Evolutionary conservation across 2,888 invertebrate species (phyloP), one percentile per base, ranked within the genome.

Genomic region (Timandra comae): DNA sequence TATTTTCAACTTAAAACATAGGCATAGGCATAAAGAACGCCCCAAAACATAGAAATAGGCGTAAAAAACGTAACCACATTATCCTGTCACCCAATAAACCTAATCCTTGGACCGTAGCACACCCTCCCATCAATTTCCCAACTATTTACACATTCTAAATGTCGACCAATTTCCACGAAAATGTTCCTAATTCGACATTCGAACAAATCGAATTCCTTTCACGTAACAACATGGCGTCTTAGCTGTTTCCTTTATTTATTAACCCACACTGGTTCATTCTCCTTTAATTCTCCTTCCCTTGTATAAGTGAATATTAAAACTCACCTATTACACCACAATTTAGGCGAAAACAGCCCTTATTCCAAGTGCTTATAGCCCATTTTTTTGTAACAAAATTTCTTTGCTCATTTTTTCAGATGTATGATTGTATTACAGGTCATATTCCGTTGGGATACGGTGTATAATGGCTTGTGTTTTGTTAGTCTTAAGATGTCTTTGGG

Each of bases 241-340:
- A 46, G 48, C 46, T 52, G 52, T 47, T 43, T 55, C 44, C 56
- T 62, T 81, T 78, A 81, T 76, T 84, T 84, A 85, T 82, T 82
- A 67, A 82, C 67, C 61, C 58, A 49, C 69, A 71, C 68, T 77
- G 75, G 73, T 77, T 81, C 78, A 82, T 84, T 80, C 79, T 69
- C 63, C 61, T 62, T 80, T 80, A 82, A 84, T 85, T 82, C 81
- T n/a, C 79, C 79, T 82, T 74, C 75, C 74, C 73, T 66, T 64
- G 73, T 73, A 68, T 71, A 81, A 79, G 73, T 74, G 75, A 81
- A 81, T 80, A 80, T 77, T 79, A 79, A 77, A 79, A 72, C 71
- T 64, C 65, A 56, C 61, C 41, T 68, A 68, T 73, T 74, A 63
- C 47, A 16, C 6, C 16, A 16, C n/a, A n/a, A n/a, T n/a, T n/a